Percentiles rank a stretch among this genome's conserved stretches.
Evolutionary conservation across 2,888 invertebrate genomes (phyloP).

Genomic region (Dryobota labecula): DNA sequence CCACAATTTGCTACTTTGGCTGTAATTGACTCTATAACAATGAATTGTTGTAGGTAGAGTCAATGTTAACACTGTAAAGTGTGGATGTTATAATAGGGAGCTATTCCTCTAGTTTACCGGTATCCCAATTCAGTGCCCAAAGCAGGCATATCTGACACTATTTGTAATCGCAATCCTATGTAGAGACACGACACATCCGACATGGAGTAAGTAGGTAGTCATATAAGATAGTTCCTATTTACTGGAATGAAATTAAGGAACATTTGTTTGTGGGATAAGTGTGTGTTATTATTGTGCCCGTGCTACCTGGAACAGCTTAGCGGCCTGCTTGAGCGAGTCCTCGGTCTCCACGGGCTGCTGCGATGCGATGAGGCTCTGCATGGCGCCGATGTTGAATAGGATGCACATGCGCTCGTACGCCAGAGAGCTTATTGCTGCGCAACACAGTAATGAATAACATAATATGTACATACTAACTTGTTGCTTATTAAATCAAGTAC

Average conservation of each 20-base stretch:
- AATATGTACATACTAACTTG: neutral
- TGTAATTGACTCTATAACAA: too few species aligned
- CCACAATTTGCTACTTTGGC: too few species aligned
- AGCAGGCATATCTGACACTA: too few species aligned
- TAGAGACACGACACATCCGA: too few species aligned
- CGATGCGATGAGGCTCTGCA: constrained; percentile 97
- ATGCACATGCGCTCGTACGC: constrained; percentile 98
- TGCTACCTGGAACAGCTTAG: constrained; percentile 96
- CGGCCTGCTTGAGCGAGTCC: constrained; percentile 97
- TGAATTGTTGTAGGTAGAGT: too few species aligned
- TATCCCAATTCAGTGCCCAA: too few species aligned
- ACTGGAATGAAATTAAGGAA: neutral
- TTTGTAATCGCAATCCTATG: too few species aligned
- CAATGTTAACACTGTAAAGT: too few species aligned
- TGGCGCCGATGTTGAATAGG: constrained; percentile 98
- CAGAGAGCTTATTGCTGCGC: constrained; percentile 95
- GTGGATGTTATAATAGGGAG: too few species aligned
- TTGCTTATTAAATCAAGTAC: neutral
- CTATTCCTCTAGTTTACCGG: too few species aligned
- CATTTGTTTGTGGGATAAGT: neutral
- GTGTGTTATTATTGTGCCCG: neutral
- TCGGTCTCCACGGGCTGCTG: constrained; percentile 96
- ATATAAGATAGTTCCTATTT: neutral
- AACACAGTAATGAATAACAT: constrained; percentile 12
- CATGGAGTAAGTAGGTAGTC: neutral